Percentiles rank a stretch among this genome's conserved stretches.
Evolutionary conservation across 2,888 invertebrate genomes (phyloP).

Genomic region (Kuschelorhynchus macadamiae): DNA sequence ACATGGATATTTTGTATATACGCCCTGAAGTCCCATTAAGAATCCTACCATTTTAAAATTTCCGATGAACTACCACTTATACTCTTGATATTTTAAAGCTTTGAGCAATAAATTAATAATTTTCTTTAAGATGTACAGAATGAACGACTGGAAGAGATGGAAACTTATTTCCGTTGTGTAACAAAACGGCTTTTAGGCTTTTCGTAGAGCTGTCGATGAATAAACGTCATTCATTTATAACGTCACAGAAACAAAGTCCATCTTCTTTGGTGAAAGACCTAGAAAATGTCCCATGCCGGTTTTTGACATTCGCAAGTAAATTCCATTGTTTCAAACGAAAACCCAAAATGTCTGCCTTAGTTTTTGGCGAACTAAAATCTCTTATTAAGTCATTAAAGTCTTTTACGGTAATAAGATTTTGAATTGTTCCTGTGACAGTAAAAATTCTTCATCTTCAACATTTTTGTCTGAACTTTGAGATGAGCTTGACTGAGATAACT

Average conservation of each 20-base stretch:
- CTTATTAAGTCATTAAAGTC: background rate
- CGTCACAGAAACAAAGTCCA: conserved; percentile 50
- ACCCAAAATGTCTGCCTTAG: background rate
- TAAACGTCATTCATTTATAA: conserved; percentile 48
- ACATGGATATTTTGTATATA: conserved; percentile 53
- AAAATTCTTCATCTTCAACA: background rate
- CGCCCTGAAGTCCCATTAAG: conserved; percentile 42
- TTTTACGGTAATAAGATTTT: background rate
- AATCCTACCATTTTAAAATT: conserved; percentile 12
- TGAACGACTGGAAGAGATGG: conserved; percentile 59
- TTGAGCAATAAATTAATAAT: conserved; percentile 49
- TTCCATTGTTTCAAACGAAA: background rate
- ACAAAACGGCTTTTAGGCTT: conserved; percentile 22
- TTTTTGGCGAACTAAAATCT: background rate
- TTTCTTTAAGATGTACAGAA: conserved; percentile 58
- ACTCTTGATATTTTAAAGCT: conserved; percentile 9
- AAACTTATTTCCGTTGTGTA: conserved; percentile 14
- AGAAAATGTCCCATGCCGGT: conserved; percentile 35
- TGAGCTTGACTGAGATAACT: background rate
- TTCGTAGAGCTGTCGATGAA: conserved; percentile 46
- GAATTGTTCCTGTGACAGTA: too few relatives aligned
- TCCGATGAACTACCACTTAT: conserved; percentile 7
- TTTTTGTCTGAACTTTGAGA: background rate
- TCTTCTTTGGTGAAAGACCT: conserved; percentile 48
- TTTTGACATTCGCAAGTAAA: background rate